Evolutionary conservation across 2,113 vertebrate species (phyloP).

Genomic region (Dipodomys ordii): DNA sequence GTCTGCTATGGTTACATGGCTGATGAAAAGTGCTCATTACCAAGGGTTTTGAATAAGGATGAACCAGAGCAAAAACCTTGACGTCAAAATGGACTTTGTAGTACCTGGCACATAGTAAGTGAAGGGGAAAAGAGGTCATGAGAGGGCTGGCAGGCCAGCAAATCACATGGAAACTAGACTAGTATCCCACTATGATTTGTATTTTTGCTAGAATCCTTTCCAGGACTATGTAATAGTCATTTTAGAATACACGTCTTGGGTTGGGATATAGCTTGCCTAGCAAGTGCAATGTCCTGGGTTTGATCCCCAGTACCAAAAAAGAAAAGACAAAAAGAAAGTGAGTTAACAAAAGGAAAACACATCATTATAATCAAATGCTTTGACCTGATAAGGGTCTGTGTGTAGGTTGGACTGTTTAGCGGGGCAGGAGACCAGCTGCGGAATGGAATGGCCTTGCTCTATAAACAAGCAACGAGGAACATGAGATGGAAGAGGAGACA

Average conservation of each 20-base stretch:
- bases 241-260: neutral
- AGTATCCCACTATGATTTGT: neutral
- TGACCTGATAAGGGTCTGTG: neutral
- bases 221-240: neutral
- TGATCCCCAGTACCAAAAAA: no score
- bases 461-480: rapidly evolving
- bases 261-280: no score
- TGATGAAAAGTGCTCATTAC: neutral
- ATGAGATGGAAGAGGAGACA: neutral
- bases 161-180: neutral
- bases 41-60: neutral
- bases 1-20: neutral
- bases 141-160: neutral
- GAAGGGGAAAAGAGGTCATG: neutral
- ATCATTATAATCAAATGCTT: neutral
- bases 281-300: no score
- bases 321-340: no score
- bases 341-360: no score
- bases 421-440: neutral
- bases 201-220: neutral
- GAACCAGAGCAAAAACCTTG: neutral
- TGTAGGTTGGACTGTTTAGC: neutral
- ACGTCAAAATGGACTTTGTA: neutral
- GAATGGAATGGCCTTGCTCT: neutral
- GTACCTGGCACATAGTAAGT: neutral